Conservation (phyloP, 2,888 invertebrate species). For the Athalia rosae region DNA sequence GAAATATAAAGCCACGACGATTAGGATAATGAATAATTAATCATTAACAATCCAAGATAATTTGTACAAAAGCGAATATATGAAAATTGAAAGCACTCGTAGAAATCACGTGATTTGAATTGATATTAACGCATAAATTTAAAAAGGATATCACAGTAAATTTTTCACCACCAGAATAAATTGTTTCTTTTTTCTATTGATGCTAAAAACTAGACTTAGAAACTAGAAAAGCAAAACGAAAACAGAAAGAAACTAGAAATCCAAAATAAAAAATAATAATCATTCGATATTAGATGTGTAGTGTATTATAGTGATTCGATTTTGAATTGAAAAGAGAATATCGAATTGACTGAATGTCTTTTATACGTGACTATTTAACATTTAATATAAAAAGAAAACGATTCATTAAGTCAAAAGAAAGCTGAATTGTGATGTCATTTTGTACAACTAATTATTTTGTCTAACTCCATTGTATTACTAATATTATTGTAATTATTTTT, state of each 20-base stretch:
- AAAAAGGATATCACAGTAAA: no score
- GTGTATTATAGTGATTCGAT: neutral
- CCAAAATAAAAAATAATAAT: neutral
- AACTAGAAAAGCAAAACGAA: neutral
- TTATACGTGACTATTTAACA: constrained; percentile 37
- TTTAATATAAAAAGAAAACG: constrained; percentile 35
- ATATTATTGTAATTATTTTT: constrained; percentile 14
- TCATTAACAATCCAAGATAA: no score
- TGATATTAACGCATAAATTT: no score
- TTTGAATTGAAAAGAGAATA: neutral
- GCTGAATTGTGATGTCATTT: constrained; percentile 42
- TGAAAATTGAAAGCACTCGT: no score
- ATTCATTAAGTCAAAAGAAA: constrained; percentile 41
- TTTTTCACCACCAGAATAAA: no score
- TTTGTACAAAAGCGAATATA: no score
- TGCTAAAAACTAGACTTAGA: neutral
- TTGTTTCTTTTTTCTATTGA: neutral
- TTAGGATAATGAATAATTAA: no score
- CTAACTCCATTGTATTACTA: neutral
- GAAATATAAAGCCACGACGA: no score
- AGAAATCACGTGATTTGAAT: no score
- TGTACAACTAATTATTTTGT: constrained; percentile 38
- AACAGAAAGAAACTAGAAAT: neutral
- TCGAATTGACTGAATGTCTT: constrained; percentile 46
- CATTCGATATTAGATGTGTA: neutral